phyloP scores from a whole-genome alignment of 1,140 invertebrate genomes.

The Pogonus chalceus region DNA sequence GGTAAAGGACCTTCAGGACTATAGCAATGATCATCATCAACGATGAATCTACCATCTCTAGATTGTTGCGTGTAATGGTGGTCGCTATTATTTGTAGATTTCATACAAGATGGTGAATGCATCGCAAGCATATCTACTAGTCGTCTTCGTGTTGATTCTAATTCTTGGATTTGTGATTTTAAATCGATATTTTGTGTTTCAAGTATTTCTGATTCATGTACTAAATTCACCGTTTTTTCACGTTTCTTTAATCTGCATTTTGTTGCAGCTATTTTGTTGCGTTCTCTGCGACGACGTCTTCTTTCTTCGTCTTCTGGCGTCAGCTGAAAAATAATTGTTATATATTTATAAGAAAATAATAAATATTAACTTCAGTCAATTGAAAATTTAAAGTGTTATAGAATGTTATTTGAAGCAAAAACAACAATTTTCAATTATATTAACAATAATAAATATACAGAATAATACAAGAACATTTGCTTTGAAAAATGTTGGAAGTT shows the following conservation, averaged over 20 bases:
- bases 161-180: constrained; percentile 64
- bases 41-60: neutral
- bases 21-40: neutral
- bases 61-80: constrained; percentile 22
- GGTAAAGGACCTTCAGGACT: neutral
- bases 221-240: constrained; percentile 74
- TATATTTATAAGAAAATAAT: too few species aligned
- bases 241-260: constrained; percentile 92
- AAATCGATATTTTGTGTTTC: constrained; percentile 80
- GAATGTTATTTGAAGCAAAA: too few species aligned
- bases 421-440: too few species aligned
- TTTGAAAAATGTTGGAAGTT: too few species aligned
- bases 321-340: constrained; percentile 53
- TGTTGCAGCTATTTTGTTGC: constrained; percentile 91
- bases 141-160: constrained; percentile 60
- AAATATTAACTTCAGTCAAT: too few species aligned
- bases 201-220: constrained; percentile 75
- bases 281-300: constrained; percentile 67
- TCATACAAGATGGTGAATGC: constrained; percentile 58
- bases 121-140: constrained; percentile 64
- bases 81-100: constrained; percentile 30
- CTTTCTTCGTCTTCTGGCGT: constrained; percentile 87
- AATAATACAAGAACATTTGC: too few species aligned
- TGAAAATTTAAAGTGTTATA: too few species aligned
- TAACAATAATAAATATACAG: too few species aligned